Evolutionary conservation across 2,797 vertebrate genomes (phyloP).

Genomic region (Hozukius guyotensis): DNA sequence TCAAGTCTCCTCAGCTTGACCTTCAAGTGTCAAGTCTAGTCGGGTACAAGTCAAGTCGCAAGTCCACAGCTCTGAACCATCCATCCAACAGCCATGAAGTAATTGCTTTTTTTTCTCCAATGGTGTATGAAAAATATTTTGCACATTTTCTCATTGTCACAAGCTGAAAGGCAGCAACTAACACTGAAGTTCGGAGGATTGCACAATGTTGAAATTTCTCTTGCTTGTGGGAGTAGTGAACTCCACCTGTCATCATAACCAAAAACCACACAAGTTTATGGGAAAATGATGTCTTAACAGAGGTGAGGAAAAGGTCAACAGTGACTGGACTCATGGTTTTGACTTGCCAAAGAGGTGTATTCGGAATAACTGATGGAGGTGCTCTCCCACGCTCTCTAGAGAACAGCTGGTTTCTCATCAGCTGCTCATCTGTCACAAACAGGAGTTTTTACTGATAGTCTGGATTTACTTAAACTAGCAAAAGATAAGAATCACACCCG

Average conservation of each 20-base stretch:
- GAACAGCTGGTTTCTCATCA: constrained; percentile 7
- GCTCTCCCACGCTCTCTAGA: background rate
- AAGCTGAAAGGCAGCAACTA: background rate
- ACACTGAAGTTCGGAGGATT: constrained; percentile 7
- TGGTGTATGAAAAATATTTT: constrained; percentile 10
- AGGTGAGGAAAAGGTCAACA: constrained; percentile 31
- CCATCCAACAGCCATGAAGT: background rate
- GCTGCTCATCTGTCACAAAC: background rate
- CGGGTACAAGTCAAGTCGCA: background rate
- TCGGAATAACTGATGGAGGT: background rate
- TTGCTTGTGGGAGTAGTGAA: constrained; percentile 45
- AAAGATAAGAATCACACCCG: constrained; percentile 13
- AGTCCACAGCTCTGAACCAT: background rate
- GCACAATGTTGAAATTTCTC: constrained; percentile 27
- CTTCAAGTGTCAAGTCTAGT: background rate
- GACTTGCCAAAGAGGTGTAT: background rate
- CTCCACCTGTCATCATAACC: constrained; percentile 31
- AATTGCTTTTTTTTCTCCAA: background rate
- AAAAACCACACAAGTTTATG: constrained; percentile 23
- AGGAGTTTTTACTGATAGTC: background rate
- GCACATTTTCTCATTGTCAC: background rate
- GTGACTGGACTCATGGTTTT: constrained; percentile 5
- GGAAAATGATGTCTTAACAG: constrained; percentile 12
- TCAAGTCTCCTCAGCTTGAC: background rate
- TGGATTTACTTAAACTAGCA: background rate